Evolutionary conservation across 2,797 vertebrate species (phyloP), one percentile per base, ranked within the genome.

Genomic region (Botia kubotai): DNA sequence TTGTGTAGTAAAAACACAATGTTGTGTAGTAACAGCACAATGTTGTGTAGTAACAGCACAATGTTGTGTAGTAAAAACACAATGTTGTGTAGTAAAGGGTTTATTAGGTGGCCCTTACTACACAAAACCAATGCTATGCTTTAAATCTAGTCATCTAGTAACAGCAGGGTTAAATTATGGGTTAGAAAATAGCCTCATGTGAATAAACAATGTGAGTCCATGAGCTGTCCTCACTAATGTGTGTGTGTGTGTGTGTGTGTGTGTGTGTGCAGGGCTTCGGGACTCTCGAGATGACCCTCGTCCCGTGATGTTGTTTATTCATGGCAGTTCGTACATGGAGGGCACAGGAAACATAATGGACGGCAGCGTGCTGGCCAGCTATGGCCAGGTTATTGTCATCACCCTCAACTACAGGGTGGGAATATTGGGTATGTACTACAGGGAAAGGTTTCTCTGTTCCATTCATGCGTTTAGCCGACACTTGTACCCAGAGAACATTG

Each of bases 261-360:
- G 50, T 85, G 71, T 85, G 36, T 2, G 88, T 91, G 86, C 90
- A 95, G 94, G 94, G 83, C 92, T 94, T 88, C 89, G 93, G 79
- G 93, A 95, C 89, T 90, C 94, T 0, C 82, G 86, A 62, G 86
- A 87, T 4, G 93, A 94, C 84, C 96, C 98, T 19, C 96, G 97
- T 87, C 98, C 98, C 62, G 98, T 99, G 89, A 99, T 99, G 98
- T 95, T 99, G 82, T 99, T 98, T 94, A 98, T 99, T 91, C 98
- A 99, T 0, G 98, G 98, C 90, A 97, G 97, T 79, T 99, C 98
- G 76, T 99, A 99, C 86, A 99, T 99, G 98, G 98, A 99, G 92
- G 98, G 98, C 87, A 99, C 98, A 16, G 98, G 97, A 88, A 99
- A 99, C 94, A 97, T 98, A 86, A 98, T 98, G 94, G 98, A 99